Evolutionary conservation across 2,113 vertebrate genomes (phyloP).

Genomic region (Ictalurus furcatus): DNA sequence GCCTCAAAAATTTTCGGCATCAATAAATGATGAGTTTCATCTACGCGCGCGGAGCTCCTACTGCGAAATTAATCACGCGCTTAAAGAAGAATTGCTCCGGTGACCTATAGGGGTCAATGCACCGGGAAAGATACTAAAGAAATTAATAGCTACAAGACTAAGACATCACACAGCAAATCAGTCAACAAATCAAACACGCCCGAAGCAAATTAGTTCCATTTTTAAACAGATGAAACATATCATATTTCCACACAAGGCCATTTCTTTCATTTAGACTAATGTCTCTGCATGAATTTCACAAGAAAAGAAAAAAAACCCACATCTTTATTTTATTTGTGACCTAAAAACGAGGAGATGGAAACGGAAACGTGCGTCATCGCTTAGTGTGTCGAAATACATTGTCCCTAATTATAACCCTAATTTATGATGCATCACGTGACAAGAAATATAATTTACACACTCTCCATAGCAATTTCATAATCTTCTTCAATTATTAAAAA

Average conservation of each 20-base stretch:
- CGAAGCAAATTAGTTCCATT: constrained; percentile 68
- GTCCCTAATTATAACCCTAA: constrained; percentile 55
- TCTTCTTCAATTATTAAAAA: constrained; percentile 14
- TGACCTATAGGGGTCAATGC: constrained; percentile 69
- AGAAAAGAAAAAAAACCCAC: not conserved
- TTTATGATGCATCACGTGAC: constrained; percentile 56
- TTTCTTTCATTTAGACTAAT: constrained; percentile 6
- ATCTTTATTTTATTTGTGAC: not conserved
- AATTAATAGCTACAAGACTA: constrained; percentile 74
- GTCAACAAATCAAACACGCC: constrained; percentile 75
- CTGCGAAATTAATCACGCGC: constrained; percentile 79
- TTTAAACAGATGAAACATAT: constrained; percentile 61
- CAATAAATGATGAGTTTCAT: constrained; percentile 68
- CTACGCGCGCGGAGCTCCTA: constrained; percentile 60
- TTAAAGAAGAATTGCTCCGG: constrained; percentile 72
- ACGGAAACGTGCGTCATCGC: not conserved
- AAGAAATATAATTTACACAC: constrained; percentile 39
- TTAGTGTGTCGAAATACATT: not conserved
- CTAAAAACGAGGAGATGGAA: not conserved
- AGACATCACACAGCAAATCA: constrained; percentile 72
- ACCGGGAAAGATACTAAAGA: constrained; percentile 59
- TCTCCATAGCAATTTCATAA: not conserved
- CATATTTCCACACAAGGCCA: constrained; percentile 15
- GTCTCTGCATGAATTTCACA: constrained; percentile 27
- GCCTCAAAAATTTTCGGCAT: constrained; percentile 40